These are phyloP conservation scores for Pygoscelis antarcticus DNA, from an alignment of 2,113 vertebrate genomes.

Conservation along the genomic window DNA sequence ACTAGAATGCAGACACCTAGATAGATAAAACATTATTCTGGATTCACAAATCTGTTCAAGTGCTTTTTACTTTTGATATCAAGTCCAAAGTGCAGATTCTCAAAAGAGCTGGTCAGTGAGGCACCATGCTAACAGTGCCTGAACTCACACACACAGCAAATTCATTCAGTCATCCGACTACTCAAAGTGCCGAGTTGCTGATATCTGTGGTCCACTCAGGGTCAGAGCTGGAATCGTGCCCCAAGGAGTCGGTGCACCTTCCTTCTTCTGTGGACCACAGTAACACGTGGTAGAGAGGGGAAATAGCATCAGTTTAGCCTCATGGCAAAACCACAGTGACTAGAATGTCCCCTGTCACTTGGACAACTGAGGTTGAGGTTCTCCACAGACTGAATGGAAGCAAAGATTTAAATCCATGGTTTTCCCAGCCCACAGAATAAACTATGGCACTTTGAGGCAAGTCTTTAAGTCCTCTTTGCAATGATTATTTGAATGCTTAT, in stretches of 20 bases:
- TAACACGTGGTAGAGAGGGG: not conserved
- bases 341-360: not conserved
- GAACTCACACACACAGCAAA: not conserved
- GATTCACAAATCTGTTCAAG: not conserved
- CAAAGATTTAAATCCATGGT: not conserved
- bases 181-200: not conserved
- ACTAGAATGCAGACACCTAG: not conserved
- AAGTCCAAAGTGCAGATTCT: not conserved
- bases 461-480: not conserved
- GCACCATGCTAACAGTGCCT: accelerated
- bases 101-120: not conserved
- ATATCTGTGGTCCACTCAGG: accelerated
- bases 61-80: not conserved
- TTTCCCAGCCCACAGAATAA: not conserved
- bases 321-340: not conserved
- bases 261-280: not conserved
- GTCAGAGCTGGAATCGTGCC: not conserved
- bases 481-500: not conserved
- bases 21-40: not conserved
- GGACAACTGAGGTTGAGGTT: not conserved
- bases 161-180: not conserved
- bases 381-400: not conserved
- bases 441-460: not conserved
- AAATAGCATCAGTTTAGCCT: not conserved
- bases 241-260: not conserved